phyloP scores from a whole-genome alignment of 2,888 invertebrate genomes.

The Eristalinus aeneus region DNA sequence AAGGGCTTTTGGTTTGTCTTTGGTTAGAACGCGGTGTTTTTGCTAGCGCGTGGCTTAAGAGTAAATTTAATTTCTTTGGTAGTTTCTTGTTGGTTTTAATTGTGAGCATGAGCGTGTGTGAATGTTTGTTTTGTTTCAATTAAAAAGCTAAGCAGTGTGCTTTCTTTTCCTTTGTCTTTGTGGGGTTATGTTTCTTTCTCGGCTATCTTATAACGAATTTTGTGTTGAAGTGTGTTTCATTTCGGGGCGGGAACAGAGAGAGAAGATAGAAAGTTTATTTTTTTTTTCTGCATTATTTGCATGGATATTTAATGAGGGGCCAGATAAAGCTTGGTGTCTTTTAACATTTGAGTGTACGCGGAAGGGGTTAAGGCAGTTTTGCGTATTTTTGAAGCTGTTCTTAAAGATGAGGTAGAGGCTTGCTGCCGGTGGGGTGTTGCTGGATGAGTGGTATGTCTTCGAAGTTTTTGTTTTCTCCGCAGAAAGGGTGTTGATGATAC shows the following conservation, averaged over 20 bases:
- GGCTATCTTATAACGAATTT: conserved; percentile 61
- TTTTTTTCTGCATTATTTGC: conserved; percentile 8
- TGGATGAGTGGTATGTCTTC: background rate
- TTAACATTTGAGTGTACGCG: conserved; percentile 31
- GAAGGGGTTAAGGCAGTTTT: conserved; percentile 28
- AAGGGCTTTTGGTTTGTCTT: background rate
- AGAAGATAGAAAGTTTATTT: conserved; percentile 59
- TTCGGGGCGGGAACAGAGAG: conserved; percentile 56
- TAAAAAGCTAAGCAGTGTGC: conserved; percentile 61
- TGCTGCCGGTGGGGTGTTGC: background rate
- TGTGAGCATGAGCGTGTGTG: conserved; percentile 82
- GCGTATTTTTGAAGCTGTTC: conserved; percentile 56
- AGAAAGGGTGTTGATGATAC: too few species aligned
- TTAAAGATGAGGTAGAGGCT: background rate
- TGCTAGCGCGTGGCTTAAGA: conserved; percentile 11
- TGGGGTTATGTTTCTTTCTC: conserved; percentile 63
- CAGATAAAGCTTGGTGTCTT: conserved; percentile 42
- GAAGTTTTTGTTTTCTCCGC: too few species aligned
- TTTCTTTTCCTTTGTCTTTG: conserved; percentile 36
- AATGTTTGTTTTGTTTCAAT: conserved; percentile 76
- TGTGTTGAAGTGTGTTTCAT: conserved; percentile 39
- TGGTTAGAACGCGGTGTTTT: background rate
- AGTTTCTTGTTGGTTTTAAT: conserved; percentile 43
- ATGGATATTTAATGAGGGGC: conserved; percentile 12
- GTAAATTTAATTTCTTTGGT: conserved; percentile 22